Conservation (phyloP, 2,888 invertebrate species). For the Belgica antarctica region DNA sequence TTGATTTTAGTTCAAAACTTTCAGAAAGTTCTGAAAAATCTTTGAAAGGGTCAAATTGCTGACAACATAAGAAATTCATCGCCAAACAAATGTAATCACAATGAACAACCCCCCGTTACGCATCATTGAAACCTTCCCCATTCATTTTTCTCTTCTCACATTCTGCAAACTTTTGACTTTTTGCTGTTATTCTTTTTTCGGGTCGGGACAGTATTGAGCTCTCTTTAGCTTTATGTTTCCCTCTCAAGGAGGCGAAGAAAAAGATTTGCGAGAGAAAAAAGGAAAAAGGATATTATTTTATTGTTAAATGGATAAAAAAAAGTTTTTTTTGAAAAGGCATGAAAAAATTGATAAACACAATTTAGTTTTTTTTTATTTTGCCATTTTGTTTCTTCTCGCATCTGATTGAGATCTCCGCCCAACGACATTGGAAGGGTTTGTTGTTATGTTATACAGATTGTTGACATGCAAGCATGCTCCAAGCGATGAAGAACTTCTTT, state of each 20-base stretch:
- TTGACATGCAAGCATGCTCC: not conserved
- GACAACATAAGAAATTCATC: too few relatives aligned
- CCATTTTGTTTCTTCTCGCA: conserved; percentile 19
- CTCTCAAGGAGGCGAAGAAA: not conserved
- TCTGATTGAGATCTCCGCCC: not conserved
- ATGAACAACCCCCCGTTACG: too few relatives aligned
- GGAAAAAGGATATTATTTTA: conserved; percentile 29
- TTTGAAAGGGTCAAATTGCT: too few relatives aligned
- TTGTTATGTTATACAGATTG: too few relatives aligned
- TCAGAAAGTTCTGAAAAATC: too few relatives aligned
- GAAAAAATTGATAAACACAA: conserved; percentile 41
- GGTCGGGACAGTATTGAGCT: not conserved
- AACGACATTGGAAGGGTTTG: not conserved
- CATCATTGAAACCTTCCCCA: too few relatives aligned
- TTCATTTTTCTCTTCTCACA: not conserved
- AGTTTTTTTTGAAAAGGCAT: conserved; percentile 2
- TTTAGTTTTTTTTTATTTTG: conserved; percentile 39
- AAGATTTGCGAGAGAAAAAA: too few relatives aligned
- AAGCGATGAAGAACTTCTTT: not conserved
- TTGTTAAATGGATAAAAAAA: conserved; percentile 29
- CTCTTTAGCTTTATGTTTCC: not conserved
- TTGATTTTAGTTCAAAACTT: too few relatives aligned
- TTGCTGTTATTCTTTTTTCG: not conserved
- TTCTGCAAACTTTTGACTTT: not conserved
- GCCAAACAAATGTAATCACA: too few relatives aligned